Evolutionary conservation across 2,888 invertebrate genomes (phyloP), one percentile per base, ranked within the genome.

Genomic region (Ctena decussata): DNA sequence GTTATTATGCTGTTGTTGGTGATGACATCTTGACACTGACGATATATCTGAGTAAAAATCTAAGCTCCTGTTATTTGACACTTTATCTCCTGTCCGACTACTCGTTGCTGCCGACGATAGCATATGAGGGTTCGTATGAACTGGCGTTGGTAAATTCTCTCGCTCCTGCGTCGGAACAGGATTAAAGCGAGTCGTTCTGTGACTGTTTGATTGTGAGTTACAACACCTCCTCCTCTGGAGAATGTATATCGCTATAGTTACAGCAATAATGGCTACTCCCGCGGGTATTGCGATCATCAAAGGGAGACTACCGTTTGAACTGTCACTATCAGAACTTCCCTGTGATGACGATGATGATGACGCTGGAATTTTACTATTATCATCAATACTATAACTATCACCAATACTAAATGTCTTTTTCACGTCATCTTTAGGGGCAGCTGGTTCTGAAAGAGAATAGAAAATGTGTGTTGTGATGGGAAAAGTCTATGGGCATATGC

Each of bases 41-140:
- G 94, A 94, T 83, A 94, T 93, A 86, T 94, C 94, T 46, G 94
- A 93, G 82, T 93, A 93, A 72, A 93, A 92, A 84, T 94, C 94
- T 71, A 92, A 82, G 81, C 91, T 92, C 65, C 92, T 93, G 30
- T 92, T 93, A 83, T 92, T 93, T 18, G 93, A 90, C 65, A 91
- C 46, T 85, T 90, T 91, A 46, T 93, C 94, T 53, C 80, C 76
- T 49, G 83, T 70, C 37, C 90, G 80, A 77, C 90, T 89, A 49
- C 82, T 86, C 8, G 85, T 75, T 8, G 84, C 84, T 21, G 76
- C 82, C 49, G 76, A 73, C 5, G 85, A 80, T 83, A 91, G 78
- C 57, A 88, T 86, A 79, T 86, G 90, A 71, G 85, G 90, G 90
- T 88, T 91, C 78, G 73, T 83, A 80, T 83, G 86, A 18, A 77